Evolutionary conservation across 2,113 vertebrate species (phyloP).

Genomic region (Pteronura brasiliensis): DNA sequence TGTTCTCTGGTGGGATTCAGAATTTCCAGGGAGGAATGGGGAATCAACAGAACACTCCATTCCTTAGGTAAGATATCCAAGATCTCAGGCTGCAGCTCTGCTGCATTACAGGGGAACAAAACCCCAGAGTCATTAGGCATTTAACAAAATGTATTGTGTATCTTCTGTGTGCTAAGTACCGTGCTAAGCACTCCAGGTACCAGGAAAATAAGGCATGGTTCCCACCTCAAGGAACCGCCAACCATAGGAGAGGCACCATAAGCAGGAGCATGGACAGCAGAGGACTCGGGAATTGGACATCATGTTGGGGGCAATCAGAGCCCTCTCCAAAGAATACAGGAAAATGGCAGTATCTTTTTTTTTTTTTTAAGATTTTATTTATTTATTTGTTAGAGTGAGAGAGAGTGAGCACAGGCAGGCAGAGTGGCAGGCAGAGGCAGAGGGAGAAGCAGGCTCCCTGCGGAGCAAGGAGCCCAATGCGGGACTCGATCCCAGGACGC

Average conservation of each 20-base stretch:
- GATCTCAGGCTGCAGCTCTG: not conserved
- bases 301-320: not conserved
- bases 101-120: not conserved
- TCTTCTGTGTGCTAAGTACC: not conserved
- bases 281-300: not conserved
- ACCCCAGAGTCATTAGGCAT: not conserved
- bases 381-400: no score
- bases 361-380: not conserved
- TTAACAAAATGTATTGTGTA: not conserved
- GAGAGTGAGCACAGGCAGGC: no score
- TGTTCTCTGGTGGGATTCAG: not conserved
- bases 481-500: no score
- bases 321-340: not conserved
- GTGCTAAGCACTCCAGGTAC: no score
- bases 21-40: not conserved
- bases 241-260: fast-evolving
- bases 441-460: no score
- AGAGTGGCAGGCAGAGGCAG: no score
- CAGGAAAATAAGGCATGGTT: not conserved
- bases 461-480: no score
- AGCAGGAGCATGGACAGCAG: not conserved
- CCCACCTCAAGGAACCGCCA: no score
- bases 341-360: not conserved
- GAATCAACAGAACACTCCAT: not conserved
- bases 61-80: not conserved